phyloP scores from a whole-genome alignment of 64 coral and sea anemone species.

The Actinia tenebrosa region DNA sequence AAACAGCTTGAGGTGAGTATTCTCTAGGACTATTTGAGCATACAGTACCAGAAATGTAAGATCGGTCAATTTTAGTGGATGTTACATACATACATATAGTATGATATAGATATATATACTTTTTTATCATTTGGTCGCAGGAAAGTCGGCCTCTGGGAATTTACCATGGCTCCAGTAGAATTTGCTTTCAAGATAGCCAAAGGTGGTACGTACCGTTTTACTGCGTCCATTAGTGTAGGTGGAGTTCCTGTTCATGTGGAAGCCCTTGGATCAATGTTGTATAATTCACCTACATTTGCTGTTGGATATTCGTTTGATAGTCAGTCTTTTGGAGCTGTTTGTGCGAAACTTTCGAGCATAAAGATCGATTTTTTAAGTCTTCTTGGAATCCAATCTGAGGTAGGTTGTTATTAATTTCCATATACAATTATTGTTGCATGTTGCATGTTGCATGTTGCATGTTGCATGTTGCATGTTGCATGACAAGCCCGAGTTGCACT shows the following conservation, averaged over 20 bases:
- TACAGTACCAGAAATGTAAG: too few relatives aligned
- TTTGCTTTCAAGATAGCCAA: constrained; percentile 57
- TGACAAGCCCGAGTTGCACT: too few relatives aligned
- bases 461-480: too few relatives aligned
- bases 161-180: constrained; percentile 52
- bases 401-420: too few relatives aligned
- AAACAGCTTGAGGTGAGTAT: too few relatives aligned
- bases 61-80: too few relatives aligned
- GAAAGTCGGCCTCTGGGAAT: constrained; percentile 62
- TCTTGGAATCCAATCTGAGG: constrained; percentile 82
- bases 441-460: too few relatives aligned
- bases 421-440: too few relatives aligned
- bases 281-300: constrained; percentile 46
- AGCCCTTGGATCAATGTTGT: constrained; percentile 29
- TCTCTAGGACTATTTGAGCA: too few relatives aligned
- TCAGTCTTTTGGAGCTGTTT: constrained; percentile 78
- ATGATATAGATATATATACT: too few relatives aligned
- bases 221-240: constrained; percentile 55
- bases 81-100: too few relatives aligned
- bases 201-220: constrained; percentile 54
- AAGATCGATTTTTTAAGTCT: constrained; percentile 71
- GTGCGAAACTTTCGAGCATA: constrained; percentile 67
- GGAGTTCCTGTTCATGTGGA: constrained; percentile 94
- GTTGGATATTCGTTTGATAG: constrained; percentile 91
- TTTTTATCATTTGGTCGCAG: neutral